A percentile compares a stretch with the other conserved stretches of the same genome.
phyloP scores from a whole-genome alignment of 2,797 vertebrate genomes.

The Heteromormyrus szaboi region DNA sequence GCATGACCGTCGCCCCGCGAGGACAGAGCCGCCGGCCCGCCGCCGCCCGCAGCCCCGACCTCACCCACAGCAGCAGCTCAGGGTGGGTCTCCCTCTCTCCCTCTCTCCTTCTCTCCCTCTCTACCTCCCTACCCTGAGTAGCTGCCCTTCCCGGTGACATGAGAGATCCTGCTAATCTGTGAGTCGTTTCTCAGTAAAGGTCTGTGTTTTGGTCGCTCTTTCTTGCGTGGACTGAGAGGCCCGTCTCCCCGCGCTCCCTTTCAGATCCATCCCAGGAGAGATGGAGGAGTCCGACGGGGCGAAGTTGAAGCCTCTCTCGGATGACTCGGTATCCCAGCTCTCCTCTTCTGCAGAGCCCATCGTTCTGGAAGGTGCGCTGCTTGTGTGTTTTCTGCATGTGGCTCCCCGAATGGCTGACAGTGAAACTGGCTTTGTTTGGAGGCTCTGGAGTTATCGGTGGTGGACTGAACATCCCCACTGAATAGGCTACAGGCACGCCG shows the following conservation, averaged over 20 bases:
- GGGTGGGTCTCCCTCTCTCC: constrained; percentile 45
- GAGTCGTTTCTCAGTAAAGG: neutral
- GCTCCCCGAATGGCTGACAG: neutral
- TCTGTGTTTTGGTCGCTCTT: neutral
- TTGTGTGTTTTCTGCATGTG: neutral
- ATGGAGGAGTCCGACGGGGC: constrained; percentile 87
- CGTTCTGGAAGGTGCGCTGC: constrained; percentile 79
- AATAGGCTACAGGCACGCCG: neutral
- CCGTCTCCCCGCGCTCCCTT: constrained; percentile 19
- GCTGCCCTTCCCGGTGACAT: constrained; percentile 12
- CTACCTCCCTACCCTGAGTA: neutral
- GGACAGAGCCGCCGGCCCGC: constrained; percentile 63
- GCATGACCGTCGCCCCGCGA: constrained; percentile 80
- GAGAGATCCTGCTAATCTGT: neutral
- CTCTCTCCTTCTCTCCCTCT: neutral
- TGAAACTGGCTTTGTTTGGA: neutral
- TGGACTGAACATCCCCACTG: neutral
- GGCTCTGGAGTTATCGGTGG: neutral
- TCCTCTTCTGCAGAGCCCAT: constrained; percentile 73
- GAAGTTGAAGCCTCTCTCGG: constrained; percentile 69
- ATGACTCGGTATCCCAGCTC: constrained; percentile 75
- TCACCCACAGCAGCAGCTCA: constrained; percentile 56
- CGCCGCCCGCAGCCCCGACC: constrained; percentile 45
- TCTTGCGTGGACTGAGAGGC: neutral
- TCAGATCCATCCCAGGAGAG: constrained; percentile 75